Evolutionary conservation across 2,113 vertebrate genomes (phyloP).

Genomic region (Symphodus melops): DNA sequence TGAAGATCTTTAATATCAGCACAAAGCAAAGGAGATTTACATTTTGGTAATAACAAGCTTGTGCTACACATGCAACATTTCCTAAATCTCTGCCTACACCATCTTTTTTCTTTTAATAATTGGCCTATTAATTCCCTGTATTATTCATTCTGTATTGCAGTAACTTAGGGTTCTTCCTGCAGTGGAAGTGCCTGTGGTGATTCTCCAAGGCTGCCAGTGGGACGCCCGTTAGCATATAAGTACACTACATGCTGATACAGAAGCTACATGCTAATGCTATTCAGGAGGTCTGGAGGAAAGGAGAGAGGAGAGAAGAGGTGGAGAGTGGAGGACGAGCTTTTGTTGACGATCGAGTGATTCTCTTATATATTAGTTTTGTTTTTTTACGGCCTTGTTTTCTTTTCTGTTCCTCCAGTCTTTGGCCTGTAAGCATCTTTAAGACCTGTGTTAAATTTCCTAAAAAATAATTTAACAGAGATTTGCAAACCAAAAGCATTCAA

Average conservation of each 20-base stretch:
- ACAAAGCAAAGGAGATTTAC: conserved; percentile 3
- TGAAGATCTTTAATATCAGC: conserved; percentile 26
- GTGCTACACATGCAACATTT: conserved; percentile 49
- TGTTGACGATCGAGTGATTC: background rate
- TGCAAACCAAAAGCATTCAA: no score
- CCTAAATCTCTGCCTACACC: conserved; percentile 13
- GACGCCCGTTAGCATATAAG: conserved; percentile 81
- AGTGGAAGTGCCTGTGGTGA: conserved; percentile 80
- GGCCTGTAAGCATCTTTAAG: no score
- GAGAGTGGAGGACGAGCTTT: background rate
- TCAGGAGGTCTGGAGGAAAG: conserved; percentile 52
- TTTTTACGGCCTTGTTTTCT: background rate
- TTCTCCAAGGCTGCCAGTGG: conserved; percentile 69
- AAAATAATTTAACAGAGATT: no score
- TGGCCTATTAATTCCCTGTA: conserved; percentile 32
- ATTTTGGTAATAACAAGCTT: conserved; percentile 21
- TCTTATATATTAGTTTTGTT: background rate
- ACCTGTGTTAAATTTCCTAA: no score
- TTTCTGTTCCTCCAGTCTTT: background rate
- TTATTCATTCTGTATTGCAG: conserved; percentile 11
- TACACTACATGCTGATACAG: conserved; percentile 78
- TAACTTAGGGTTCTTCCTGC: conserved; percentile 56
- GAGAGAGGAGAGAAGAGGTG: background rate
- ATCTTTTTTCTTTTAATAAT: conserved; percentile 26
- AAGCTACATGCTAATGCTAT: conserved; percentile 77